Evolutionary conservation across 2,797 vertebrate genomes (phyloP), one percentile per base, ranked within the genome.

Genomic region (Alauda arvensis): DNA sequence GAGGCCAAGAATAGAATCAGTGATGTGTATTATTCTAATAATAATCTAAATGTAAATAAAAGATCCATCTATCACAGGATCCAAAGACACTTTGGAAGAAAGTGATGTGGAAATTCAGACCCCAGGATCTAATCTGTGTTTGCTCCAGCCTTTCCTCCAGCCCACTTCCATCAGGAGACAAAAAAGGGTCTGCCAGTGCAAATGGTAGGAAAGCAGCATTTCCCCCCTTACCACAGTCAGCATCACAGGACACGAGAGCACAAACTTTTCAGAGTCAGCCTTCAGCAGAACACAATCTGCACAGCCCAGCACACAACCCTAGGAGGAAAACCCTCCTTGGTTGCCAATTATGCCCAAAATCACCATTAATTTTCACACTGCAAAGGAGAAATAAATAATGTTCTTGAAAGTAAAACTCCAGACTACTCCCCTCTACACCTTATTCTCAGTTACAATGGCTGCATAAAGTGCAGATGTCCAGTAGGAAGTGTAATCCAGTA

Each of bases 151-250:
- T 28, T 52, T n/a, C 12, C 37, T 39, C 10, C 31, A 37, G 8
- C 20, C 10, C 15, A 7, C 8, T n/a, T 31, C 39, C 34, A 55
- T 43, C 25, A 33, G 19, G 55, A 19, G 8, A 5, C 6, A 24
- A 24, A 25, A 39, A 6, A 0, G 1, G 1, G 5, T 19, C 31
- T 51, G 40, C 24, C 23, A 16, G 21, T 4, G 14, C 25, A 34
- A 60, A 40, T 0, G 1, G 6, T 8, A 48, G 34, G 37, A 39
- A 31, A 51, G 9, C 19, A 71, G 10, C 13, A 23, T 17, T 40
- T 33, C 28, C 29, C 29, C 15, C 34, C 18, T 57, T 17, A 12
- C 11, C 49, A 14, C 0, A 26, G 20, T 9, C 42, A 63, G 16
- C 18, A 28, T 23, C 49, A 42, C 1, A 51, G 16, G 34, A 77